Base-by-base conservation (phyloP, 2,888 invertebrate genomes). In the Oxystoma pomonae region DNA sequence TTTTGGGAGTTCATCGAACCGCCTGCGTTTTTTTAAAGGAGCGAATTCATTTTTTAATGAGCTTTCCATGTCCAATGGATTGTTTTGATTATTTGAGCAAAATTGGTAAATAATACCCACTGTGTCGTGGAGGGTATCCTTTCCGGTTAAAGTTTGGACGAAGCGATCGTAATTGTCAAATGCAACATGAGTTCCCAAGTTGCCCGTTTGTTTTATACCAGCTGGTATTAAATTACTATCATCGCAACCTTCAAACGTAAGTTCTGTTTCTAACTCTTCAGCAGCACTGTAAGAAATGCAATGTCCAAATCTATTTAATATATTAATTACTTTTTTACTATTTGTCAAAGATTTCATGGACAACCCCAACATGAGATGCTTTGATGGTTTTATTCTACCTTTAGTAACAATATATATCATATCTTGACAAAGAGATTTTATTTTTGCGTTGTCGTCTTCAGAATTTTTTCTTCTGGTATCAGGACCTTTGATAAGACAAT, bases 151-250 rank as follows among this genome's bases (percentile, higher is more conserved):
- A 16, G 67, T 68, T 2, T 69, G 67, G 1, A 69, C 67, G 63
- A 62, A 68, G 52, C 67, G 52, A 35, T 69, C 68, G 22, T 64
- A 69, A 61, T 70, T 70, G 22, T 70, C 62, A 19, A 51, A 70
- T 16, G 70, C 70, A 16, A 69, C n/a, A 35, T 65, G 65, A 49
- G 65, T 63, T 21, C 19, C 20, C 17, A 65, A 58, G 20, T 52
- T 57, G n/a, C 12, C 1, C 21, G 9, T 22, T 51, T 22, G 53
- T 21, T n/a, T 17, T 9, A 68, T 67, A 17, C 52, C 65, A 55
- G 61, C 61, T 5, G 69, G 67, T 52, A 65, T 64, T 35, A 68
- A 19, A 57, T 58, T 20, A 5, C 58, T 50, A 49, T 60, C 52
- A 20, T 59, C 9, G n/a, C 56, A 57, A 21, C 59, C 53, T 21